Percentiles rank a stretch among this genome's conserved stretches.
These are phyloP conservation scores for Pavo muticus DNA, from an alignment of 2,113 vertebrate species.

Conservation along the genomic window DNA sequence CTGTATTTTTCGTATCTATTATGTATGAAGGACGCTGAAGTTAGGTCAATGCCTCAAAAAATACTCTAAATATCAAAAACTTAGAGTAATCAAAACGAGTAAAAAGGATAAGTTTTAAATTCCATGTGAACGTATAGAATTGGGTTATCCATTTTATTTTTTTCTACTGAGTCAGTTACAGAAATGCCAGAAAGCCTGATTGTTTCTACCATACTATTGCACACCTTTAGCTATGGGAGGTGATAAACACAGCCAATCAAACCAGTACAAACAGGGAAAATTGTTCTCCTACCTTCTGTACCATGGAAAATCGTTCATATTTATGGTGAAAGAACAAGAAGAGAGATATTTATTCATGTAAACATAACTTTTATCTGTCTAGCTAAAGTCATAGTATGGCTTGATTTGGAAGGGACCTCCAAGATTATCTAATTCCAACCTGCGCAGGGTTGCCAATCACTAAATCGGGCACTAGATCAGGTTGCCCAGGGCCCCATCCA, in stretches of 20 bases:
- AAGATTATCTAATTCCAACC: too few relatives aligned
- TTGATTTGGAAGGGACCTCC: too few relatives aligned
- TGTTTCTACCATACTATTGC: background rate
- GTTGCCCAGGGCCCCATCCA: too few relatives aligned
- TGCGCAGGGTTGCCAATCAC: too few relatives aligned
- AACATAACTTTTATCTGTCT: background rate
- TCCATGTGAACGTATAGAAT: background rate
- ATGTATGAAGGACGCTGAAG: constrained; percentile 21
- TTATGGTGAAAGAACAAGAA: background rate
- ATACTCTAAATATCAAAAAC: background rate
- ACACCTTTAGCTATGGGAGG: background rate
- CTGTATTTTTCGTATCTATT: background rate
- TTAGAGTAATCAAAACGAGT: background rate
- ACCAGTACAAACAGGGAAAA: background rate
- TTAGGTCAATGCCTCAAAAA: background rate
- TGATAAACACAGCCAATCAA: background rate
- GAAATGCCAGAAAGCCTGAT: background rate
- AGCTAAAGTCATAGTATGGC: too few relatives aligned
- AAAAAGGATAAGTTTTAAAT: background rate
- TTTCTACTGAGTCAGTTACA: background rate
- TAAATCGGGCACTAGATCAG: too few relatives aligned
- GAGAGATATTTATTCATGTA: background rate
- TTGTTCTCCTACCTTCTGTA: background rate
- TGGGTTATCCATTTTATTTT: background rate
- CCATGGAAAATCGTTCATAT: background rate